Evolutionary conservation across 1,140 invertebrate genomes (phyloP).

Genomic region (Lutraria rhynchaena): DNA sequence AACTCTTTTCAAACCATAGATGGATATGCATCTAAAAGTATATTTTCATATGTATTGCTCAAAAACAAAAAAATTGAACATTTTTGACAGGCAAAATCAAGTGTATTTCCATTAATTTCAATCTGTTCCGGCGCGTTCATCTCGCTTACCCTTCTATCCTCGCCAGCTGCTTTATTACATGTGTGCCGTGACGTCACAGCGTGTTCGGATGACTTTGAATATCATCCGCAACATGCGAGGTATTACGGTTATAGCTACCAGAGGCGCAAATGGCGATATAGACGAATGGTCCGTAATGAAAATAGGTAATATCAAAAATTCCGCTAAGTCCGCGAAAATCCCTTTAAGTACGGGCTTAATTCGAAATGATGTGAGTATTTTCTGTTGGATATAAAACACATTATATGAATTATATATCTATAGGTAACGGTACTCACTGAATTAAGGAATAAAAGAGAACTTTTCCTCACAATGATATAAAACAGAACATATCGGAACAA

Average conservation of each 20-base stretch:
- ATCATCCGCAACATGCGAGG: conserved; percentile 27
- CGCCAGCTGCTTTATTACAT: conserved; percentile 35
- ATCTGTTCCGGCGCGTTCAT: too few species aligned
- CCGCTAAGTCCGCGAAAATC: conserved; percentile 2
- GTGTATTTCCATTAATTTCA: too few species aligned
- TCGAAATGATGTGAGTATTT: conserved; percentile 13
- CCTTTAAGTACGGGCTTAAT: conserved; percentile 13
- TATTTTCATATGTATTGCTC: too few species aligned
- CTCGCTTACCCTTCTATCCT: not conserved
- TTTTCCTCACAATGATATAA: not conserved
- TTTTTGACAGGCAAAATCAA: too few species aligned
- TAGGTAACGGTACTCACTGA: not conserved
- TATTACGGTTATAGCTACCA: conserved; percentile 3
- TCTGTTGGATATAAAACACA: conserved; percentile 7
- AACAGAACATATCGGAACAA: too few species aligned
- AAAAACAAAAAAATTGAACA: too few species aligned
- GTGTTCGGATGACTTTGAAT: conserved; percentile 18
- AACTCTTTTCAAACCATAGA: too few species aligned
- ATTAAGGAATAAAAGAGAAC: conserved; percentile 25
- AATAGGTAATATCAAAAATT: conserved; percentile 7
- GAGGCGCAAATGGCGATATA: not conserved
- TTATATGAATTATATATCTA: conserved; percentile 8
- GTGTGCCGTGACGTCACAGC: conserved; percentile 34
- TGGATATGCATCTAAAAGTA: too few species aligned
- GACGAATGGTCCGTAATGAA: too few species aligned